Evolutionary conservation across 2,113 vertebrate species (phyloP).

Genomic region (Rissa tridactyla): DNA sequence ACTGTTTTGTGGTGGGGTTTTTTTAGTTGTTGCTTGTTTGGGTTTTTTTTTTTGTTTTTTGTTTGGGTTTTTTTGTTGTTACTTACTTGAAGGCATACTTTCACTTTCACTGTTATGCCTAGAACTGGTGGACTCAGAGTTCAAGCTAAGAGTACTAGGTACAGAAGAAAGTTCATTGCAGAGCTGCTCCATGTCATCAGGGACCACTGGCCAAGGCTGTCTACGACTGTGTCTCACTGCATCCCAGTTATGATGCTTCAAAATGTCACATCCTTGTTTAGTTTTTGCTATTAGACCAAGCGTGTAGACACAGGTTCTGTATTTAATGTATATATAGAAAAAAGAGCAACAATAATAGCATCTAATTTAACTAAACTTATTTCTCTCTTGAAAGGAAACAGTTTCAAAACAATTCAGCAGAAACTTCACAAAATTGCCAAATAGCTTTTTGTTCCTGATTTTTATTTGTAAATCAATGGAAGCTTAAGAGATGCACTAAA

Average conservation of each 20-base stretch:
- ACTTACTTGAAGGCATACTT: slow-evolving; percentile 86
- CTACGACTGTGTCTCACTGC: slow-evolving; percentile 88
- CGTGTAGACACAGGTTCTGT: slow-evolving; percentile 88
- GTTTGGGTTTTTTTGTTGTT: neutral
- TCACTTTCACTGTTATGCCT: slow-evolving; percentile 95
- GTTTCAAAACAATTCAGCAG: neutral
- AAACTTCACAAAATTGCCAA: neutral
- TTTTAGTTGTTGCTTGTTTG: neutral
- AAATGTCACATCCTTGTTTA: slow-evolving; percentile 89
- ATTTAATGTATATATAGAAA: neutral
- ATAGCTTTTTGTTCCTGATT: neutral
- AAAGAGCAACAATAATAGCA: neutral
- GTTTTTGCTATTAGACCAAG: slow-evolving; percentile 91
- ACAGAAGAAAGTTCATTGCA: slow-evolving; percentile 78
- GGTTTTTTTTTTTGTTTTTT: neutral
- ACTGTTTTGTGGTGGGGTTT: neutral
- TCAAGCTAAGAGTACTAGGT: slow-evolving; percentile 81
- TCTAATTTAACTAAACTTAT: neutral
- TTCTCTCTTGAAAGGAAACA: neutral
- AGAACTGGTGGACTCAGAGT: slow-evolving; percentile 91
- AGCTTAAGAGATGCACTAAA: neutral
- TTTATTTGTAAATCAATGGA: neutral
- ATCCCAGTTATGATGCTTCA: slow-evolving; percentile 90
- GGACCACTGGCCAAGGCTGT: slow-evolving; percentile 90
- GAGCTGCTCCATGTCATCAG: slow-evolving; percentile 88